Evolutionary conservation across 2,797 vertebrate genomes (phyloP).

Genomic region (Halcyon chelicuti): DNA sequence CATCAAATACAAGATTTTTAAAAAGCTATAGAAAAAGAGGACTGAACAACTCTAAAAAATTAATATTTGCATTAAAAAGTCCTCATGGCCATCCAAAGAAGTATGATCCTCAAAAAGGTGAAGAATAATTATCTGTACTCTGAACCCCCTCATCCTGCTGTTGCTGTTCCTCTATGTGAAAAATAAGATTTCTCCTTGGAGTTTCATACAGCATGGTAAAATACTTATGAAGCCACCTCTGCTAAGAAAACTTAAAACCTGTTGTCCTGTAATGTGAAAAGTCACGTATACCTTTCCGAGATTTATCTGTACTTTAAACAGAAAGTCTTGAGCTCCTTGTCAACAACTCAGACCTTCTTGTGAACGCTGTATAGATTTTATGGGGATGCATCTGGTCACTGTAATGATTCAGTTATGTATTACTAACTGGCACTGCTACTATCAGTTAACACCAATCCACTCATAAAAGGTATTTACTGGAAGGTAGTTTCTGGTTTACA

Average conservation of each 20-base stretch:
- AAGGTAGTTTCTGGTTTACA: neutral
- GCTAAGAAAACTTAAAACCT: neutral
- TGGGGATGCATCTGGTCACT: neutral
- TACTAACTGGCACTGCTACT: neutral
- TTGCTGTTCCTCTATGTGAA: neutral
- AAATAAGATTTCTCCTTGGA: neutral
- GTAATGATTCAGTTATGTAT: neutral
- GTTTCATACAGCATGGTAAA: neutral
- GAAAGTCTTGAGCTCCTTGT: neutral
- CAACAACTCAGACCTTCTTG: neutral
- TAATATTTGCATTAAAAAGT: neutral
- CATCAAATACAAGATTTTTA: neutral
- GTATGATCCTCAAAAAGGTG: neutral
- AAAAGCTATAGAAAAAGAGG: neutral
- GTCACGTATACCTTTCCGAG: neutral
- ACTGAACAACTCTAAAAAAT: neutral
- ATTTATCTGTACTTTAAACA: neutral
- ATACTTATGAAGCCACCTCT: neutral
- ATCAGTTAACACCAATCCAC: neutral
- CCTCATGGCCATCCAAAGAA: neutral
- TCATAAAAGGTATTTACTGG: neutral
- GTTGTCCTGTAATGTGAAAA: neutral
- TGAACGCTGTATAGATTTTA: neutral
- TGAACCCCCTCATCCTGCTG: neutral
- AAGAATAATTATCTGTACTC: neutral